These are phyloP conservation scores for Pachymerium ferrugineum DNA, from an alignment of 2,888 invertebrate species.

Conservation along the genomic window DNA sequence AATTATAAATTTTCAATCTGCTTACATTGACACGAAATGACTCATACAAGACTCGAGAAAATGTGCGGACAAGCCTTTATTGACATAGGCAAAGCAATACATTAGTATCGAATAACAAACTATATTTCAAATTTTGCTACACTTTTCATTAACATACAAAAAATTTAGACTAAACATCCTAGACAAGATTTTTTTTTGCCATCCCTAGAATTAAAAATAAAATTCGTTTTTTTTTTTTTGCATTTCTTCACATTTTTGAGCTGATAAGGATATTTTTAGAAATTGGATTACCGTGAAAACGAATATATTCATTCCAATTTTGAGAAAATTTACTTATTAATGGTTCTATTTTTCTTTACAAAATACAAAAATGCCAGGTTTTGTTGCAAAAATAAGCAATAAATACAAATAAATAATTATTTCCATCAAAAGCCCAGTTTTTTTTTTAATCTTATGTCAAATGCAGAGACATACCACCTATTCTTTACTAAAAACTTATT, in stretches of 20 bases:
- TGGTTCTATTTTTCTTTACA: background rate
- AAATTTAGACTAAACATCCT: background rate
- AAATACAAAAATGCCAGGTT: conserved; percentile 13
- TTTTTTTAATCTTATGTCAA: conserved; percentile 5
- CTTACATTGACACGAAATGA: too few species aligned
- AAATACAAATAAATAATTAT: conserved; percentile 9
- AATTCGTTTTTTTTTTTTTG: background rate
- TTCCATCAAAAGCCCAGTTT: background rate
- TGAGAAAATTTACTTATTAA: background rate
- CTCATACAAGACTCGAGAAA: background rate
- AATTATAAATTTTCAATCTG: too few species aligned
- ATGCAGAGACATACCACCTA: background rate
- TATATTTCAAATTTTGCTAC: conserved; percentile 5
- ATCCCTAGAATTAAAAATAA: conserved; percentile 13
- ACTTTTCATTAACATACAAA: conserved; percentile 8
- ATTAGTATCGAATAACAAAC: conserved; percentile 8
- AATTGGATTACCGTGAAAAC: too few species aligned
- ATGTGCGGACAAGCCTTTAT: conserved; percentile 23
- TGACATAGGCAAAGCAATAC: conserved; percentile 27
- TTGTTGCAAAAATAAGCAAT: conserved; percentile 9
- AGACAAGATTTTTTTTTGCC: conserved; percentile 1
- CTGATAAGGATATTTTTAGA: background rate
- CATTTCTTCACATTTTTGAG: background rate
- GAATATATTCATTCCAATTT: too few species aligned
- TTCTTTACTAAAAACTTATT: background rate